These are phyloP conservation scores for western clawed frog (Xenopus tropicalis) DNA, from an alignment of 2,113 vertebrate genomes.

Conservation along the genomic window DNA sequence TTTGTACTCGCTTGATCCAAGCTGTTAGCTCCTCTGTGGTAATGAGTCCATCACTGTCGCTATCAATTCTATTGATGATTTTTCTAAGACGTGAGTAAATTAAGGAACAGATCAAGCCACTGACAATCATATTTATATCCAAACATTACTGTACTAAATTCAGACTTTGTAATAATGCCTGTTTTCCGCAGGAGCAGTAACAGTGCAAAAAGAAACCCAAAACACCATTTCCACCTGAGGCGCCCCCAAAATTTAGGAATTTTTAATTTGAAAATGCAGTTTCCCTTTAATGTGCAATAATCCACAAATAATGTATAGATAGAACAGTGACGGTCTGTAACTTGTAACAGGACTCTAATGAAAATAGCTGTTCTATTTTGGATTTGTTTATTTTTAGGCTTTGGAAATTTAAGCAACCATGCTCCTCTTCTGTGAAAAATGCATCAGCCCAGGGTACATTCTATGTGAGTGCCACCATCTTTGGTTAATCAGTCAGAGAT, in stretches of 20 bases:
- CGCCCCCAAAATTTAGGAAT: not conserved
- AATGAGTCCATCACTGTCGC: constrained; percentile 76
- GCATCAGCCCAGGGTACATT: no score
- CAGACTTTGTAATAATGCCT: not conserved
- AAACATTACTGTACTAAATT: no score
- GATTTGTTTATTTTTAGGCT: constrained; percentile 9
- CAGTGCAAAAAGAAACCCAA: no score
- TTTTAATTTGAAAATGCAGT: no score
- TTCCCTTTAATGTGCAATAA: not conserved
- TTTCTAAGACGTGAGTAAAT: constrained; percentile 67
- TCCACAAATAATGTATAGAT: not conserved
- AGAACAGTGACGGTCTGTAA: not conserved
- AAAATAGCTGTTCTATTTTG: no score
- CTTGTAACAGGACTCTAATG: no score
- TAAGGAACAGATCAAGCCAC: not conserved
- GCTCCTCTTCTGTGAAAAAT: no score
- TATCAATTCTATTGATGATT: constrained; percentile 90
- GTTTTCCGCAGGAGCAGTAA: no score
- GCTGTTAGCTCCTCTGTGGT: constrained; percentile 83
- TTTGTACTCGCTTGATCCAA: constrained; percentile 97
- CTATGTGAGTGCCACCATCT: no score
- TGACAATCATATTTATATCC: not conserved
- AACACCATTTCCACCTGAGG: no score
- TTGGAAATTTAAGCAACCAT: constrained; percentile 44
- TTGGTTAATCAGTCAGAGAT: no score